These are phyloP conservation scores for Trichoplax adhaerens DNA, from an alignment of 37 sponge, comb jelly and placozoan genomes.

Conservation along the genomic window DNA sequence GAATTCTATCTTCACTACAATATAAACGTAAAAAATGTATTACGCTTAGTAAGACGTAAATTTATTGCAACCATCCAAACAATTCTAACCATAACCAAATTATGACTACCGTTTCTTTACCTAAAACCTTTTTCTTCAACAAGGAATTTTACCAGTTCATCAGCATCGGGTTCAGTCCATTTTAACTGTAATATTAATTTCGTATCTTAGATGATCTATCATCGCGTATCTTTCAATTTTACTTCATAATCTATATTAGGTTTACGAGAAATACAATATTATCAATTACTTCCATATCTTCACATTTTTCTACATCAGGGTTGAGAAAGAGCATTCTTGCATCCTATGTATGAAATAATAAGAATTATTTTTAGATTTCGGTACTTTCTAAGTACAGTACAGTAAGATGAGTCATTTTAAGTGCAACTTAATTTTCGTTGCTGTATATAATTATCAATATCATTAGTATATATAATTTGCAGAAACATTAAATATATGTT, in stretches of 20 bases:
- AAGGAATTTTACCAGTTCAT: constrained; percentile 70
- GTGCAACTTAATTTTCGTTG: too few species aligned
- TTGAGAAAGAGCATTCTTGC: constrained; percentile 52
- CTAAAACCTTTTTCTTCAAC: constrained; percentile 80
- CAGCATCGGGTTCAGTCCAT: constrained; percentile 73
- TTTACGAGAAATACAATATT: neutral
- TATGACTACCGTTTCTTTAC: constrained; percentile 1
- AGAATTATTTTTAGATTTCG: neutral
- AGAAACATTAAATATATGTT: too few species aligned
- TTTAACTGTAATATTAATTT: constrained; percentile 33
- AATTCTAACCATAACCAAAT: neutral
- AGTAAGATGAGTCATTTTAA: too few species aligned
- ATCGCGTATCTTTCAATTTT: neutral
- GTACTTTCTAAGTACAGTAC: too few species aligned
- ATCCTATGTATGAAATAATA: constrained; percentile 25
- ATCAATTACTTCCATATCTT: constrained; percentile 30
- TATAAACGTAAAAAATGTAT: neutral
- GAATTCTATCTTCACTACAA: constrained; percentile 75
- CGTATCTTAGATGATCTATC: neutral
- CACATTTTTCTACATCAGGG: constrained; percentile 53
- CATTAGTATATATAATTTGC: too few species aligned
- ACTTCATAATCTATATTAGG: constrained; percentile 12
- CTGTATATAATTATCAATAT: too few species aligned
- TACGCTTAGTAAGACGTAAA: neutral
- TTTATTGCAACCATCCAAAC: neutral